Evolutionary conservation across 1,140 invertebrate species (phyloP), one percentile per base, ranked within the genome.

Genomic region (Drosophila kurseongensis): DNA sequence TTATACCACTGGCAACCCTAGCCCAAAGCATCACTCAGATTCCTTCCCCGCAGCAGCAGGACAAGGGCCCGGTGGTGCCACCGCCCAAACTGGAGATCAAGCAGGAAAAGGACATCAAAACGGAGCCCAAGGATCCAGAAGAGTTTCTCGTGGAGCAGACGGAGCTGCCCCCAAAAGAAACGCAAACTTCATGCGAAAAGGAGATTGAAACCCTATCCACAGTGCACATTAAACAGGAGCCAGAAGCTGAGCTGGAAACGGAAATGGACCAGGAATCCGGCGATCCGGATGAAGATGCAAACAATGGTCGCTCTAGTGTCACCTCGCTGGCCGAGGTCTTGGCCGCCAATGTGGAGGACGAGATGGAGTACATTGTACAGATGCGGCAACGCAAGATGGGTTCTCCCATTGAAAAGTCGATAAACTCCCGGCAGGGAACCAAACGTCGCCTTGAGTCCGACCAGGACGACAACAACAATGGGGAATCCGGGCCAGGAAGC

Each of bases 81-180:
- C 75, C 78, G 1, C 90, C 90, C 3, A 90, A 82, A 10, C 8
- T 91, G 16, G 90, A 91, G 27, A 89, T 91, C 14, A 91, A 91
- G 41, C 68, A 73, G 50, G 90, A 91, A 58, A 90, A 58, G 38
- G 73, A 75, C 14, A 71, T 91, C 10, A 91, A 91, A 59, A 51
- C 59, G 16, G 89, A 91, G 44, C 83, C 88, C 0, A 59, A 68
- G 38, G 88, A 91, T 12, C 27, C 60, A 0, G 73, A 54, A 10
- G 56, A 74, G 44, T 14, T 41, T 9, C 12, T 8, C 10, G 12
- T 16, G 1, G 51, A 60, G 13, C 36, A 63, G 8, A 42, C 12
- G 8, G 27, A 76, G 23, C 55, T 12, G 7, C 4, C 7, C 1
- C 44, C 35, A 6, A 32, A 38, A 4, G 13, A n/a, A 35, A 5